phyloP scores from a whole-genome alignment of 2,113 vertebrate genomes.

The Butorides virescens region DNA sequence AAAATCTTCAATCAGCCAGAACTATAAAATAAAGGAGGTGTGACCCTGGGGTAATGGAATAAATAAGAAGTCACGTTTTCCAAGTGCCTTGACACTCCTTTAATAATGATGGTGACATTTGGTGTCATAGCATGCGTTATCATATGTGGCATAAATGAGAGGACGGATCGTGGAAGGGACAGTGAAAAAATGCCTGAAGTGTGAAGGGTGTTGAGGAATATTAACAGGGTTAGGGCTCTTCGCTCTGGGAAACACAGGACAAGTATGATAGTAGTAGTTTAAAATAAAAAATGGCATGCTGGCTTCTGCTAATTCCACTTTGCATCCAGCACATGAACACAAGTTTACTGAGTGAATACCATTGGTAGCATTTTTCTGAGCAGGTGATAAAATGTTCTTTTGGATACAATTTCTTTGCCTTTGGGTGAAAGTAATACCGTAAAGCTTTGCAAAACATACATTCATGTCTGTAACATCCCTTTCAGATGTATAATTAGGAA shows the following conservation, averaged over 20 bases:
- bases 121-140: not conserved
- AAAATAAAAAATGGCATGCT: not conserved
- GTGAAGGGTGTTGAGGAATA: not conserved
- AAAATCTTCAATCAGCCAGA: not conserved
- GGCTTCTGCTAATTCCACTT: not conserved
- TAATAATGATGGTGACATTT: not conserved
- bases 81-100: not conserved
- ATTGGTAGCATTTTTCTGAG: not conserved
- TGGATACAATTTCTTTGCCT: not conserved
- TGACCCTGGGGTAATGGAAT: not conserved
- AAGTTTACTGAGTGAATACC: not conserved
- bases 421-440: not conserved
- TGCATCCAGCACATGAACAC: not conserved
- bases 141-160: not conserved
- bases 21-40: not conserved
- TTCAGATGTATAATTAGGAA: not conserved
- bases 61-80: not conserved
- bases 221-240: not conserved
- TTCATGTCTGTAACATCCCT: not conserved
- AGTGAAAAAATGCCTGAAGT: not conserved
- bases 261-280: not conserved
- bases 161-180: not conserved
- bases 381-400: not conserved
- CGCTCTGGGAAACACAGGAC: not conserved
- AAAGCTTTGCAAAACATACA: not conserved